Base-by-base conservation (phyloP, 2,113 vertebrate genomes). In the Trogon melanurus region DNA sequence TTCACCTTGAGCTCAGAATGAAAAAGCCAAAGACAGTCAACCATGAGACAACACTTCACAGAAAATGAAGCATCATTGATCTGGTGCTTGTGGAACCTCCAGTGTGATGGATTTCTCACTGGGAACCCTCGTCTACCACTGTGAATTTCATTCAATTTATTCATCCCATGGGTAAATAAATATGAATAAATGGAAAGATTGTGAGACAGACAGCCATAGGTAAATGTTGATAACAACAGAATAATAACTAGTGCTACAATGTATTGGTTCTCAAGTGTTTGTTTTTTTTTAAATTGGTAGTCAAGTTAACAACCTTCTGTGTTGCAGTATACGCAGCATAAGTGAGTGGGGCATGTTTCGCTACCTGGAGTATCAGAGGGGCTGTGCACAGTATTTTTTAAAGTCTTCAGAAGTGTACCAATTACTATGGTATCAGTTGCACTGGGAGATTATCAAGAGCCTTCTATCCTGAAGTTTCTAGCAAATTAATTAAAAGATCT, bases 401-500 rank as follows among this genome's bases (percentile, higher is more conserved):
- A 70, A 85, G 23, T 54, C 13, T 65, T 89, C 41, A 53, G 20
- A 79, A 91, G 86, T 26, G 45, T 60, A 89, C 66, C 51, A 50
- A 82, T 78, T 85, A 30, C 57, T 84, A 4, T 53, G 45, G 60
- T 95, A 78, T 96, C 91, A 61, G 41, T 93, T 94, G 79, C 87
- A 60, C 19, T 75, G 67, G 76, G 69, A 95, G 86, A 94, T 95
- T 96, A 89, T 44, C 44, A 81, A 78, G 11, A 95, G 67, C 67
- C 79, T 90, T 91, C 87, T 83, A 54, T 73, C 73, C 73, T 91
- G 70, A 92, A 92, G 50, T 79, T 95, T 95, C 88, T 66, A 92
- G 61, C 34, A 94, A 95, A 94, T 94, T 89, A 95, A 96, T 95
- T 94, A 96, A 90, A 95, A 87, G 62, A 93, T 94, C 69, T 84